phyloP scores from a whole-genome alignment of 2,113 vertebrate genomes.

The Hypanus sabinus region DNA sequence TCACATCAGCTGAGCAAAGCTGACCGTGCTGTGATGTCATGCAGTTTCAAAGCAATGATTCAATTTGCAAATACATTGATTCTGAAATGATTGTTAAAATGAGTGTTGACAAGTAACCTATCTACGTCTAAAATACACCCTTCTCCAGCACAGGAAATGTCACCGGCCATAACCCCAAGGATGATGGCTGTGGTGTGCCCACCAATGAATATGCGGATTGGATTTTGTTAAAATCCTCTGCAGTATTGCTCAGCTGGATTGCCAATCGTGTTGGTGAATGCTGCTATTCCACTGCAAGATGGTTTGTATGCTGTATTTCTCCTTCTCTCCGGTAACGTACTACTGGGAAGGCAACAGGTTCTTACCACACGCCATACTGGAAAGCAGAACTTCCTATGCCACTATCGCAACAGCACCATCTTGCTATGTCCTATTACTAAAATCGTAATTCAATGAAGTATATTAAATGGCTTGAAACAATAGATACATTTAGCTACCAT shows the following conservation, averaged over 20 bases:
- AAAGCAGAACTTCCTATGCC: neutral
- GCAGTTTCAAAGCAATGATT: neutral
- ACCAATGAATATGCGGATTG: neutral
- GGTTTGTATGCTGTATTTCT: neutral
- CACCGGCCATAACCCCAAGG: neutral
- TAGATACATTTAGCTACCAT: neutral
- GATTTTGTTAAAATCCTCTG: neutral
- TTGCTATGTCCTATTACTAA: neutral
- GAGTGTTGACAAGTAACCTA: neutral
- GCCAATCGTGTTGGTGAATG: neutral
- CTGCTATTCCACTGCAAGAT: neutral
- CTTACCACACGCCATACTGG: neutral
- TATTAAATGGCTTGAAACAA: neutral
- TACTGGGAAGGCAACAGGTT: neutral
- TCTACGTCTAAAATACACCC: neutral
- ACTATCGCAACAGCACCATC: neutral
- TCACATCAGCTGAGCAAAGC: neutral
- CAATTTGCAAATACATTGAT: neutral
- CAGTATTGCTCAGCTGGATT: neutral
- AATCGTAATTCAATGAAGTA: neutral
- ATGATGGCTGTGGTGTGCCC: neutral
- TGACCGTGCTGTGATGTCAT: neutral
- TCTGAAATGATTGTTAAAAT: too few species aligned
- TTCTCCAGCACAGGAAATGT: neutral
- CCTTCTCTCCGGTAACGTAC: neutral